A percentile compares a stretch with the other conserved stretches of the same genome.
Evolutionary conservation across 2,113 vertebrate genomes (phyloP).

Genomic region (Odontesthes bonariensis): DNA sequence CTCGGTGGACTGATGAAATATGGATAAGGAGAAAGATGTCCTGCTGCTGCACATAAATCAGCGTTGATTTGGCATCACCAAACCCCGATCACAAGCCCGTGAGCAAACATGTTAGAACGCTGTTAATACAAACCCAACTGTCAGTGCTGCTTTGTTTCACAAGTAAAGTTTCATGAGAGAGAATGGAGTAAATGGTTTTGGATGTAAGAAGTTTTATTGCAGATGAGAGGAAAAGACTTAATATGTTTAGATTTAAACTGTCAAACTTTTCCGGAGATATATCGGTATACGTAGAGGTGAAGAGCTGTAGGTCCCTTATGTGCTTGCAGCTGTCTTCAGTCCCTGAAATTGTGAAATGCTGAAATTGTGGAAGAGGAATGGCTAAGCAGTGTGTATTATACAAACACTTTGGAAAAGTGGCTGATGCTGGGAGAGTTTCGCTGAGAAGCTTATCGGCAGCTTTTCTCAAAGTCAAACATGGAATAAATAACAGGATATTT

Average conservation of each 20-base stretch:
- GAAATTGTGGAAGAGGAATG: neutral
- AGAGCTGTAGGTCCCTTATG: neutral
- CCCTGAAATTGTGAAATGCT: neutral
- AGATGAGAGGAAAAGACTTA: neutral
- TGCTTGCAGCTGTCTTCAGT: neutral
- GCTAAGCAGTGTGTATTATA: neutral
- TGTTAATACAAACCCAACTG: neutral
- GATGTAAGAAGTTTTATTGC: neutral
- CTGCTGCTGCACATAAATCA: slow-evolving; percentile 11
- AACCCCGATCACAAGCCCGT: neutral
- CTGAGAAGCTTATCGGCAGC: neutral
- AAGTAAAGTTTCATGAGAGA: neutral
- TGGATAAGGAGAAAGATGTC: neutral
- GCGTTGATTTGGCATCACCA: too few relatives aligned
- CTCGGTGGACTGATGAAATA: neutral
- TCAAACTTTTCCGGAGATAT: too few relatives aligned
- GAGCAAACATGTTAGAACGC: neutral
- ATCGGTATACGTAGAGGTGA: neutral
- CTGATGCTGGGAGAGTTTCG: neutral
- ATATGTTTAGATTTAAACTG: neutral
- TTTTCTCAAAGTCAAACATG: neutral
- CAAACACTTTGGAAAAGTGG: neutral
- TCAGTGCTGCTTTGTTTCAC: neutral
- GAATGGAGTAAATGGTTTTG: neutral
- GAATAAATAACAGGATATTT: slow-evolving; percentile 2